Evolutionary conservation across 2,888 invertebrate genomes (phyloP), one percentile per base, ranked within the genome.

Genomic region (Dolomedes plantarius): DNA sequence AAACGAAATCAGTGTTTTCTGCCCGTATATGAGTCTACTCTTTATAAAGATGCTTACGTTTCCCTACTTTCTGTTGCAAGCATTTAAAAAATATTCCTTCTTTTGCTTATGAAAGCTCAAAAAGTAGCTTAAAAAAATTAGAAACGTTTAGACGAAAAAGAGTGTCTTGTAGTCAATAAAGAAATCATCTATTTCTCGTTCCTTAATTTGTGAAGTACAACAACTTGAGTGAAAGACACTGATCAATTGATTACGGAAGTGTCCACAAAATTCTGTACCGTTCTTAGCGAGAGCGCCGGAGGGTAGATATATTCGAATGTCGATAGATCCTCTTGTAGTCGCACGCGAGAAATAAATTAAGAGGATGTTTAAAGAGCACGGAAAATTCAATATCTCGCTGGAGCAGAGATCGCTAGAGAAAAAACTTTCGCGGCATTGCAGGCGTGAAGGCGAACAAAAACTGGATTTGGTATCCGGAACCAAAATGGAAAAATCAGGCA

Each of bases 401-500:
- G 5, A 56, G 56, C 23, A 23, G 5, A 23, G 23, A 56, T 23
- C 16, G 23, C 1, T 2, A 23, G 56, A 6, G 3, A 56, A 56
- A 56, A 56, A 56, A 56, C 23, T 36, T 23, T 56, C 23, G 23
- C 23, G 3, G 56, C 23, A 56, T 56, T 11, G 23, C 56, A 56
- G 56, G 56, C 56, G 56, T 56, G 56, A 56, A 56, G 23, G 16
- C 3, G 0, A 36, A 5, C n/a, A 69, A 5, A 41, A 41, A 72
- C 64, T 29, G 69, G 62, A 69, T 69, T 56, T 56, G 69, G 62
- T 69, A 56, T 78, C 68, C 41, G 67, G 27, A 36, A 19, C 28
- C 31, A 65, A 39, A 79, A 79, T 71, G 56, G 78, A 64, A 72
- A 79, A 64, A 79, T 65, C 79, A 19, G 72, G 28, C 19, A 29